Base-by-base conservation (phyloP, 2,888 invertebrate species). In the Ornithoptera priamus region DNA sequence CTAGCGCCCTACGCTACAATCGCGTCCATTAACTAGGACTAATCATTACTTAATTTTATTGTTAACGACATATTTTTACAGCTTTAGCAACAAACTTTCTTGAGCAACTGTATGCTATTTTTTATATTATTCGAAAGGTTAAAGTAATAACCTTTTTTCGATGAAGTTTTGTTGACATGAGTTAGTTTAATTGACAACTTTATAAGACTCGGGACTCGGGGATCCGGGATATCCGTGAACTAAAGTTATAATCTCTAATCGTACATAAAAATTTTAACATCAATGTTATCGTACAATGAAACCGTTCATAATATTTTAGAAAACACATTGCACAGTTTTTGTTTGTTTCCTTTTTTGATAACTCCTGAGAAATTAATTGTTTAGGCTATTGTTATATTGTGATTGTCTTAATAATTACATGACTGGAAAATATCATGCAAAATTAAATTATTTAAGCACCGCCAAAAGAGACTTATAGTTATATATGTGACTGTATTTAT, bases 1-100 rank as follows among this genome's bases (percentile, higher is more conserved):
- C 79, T 83, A 74, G 72, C 73, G 71, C 77, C 77, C 77, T 74
- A 79, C 85, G 82, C 80, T 78, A 79, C 72, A 67, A 71, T 63
- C 64, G 42, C 61, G 68, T 67, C 66, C 65, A 65, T 61, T 65
- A 65, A 69, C 57, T 53, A 20, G 17, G 59, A 46, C 65, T 46
- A 53, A 56, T 30, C 42, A 62, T 62, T 62, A 56, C 24, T 58
- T 20, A 50, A 70, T 50, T 50, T 50, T 50, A 50, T 50, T 50
- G 50, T 17, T 50, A 50, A 17, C 53, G 61, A 18, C 39, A 61
- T 30, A 3, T 8, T 18, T n/a, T 24, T 50, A 50, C 18, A 50
- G 15, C 18, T 17, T 50, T 50, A 50, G 17, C 50, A 39, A 17
- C 50, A 50, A 18, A 50, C 15, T 50, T 50, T 18, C 10, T 15